Conservation (phyloP, 2,113 vertebrate genomes). For the Choloepus hoffmanni region DNA sequence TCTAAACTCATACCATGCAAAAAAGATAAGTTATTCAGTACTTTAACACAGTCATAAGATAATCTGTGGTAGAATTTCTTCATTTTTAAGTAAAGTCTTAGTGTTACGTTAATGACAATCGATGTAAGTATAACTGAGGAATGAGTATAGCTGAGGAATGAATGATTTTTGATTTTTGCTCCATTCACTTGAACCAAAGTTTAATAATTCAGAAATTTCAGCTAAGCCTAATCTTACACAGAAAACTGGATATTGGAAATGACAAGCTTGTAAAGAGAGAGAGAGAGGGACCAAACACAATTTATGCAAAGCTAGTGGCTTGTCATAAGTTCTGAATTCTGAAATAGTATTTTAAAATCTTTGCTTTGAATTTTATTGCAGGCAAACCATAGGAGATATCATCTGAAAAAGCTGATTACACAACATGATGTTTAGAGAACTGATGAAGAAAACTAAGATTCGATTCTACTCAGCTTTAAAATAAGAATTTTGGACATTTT, state of each 20-base stretch:
- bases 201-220: neutral
- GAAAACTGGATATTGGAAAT: neutral
- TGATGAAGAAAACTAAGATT: constrained; percentile 45
- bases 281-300: neutral
- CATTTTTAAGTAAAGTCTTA: neutral
- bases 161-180: neutral
- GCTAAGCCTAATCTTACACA: neutral
- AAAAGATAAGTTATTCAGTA: neutral
- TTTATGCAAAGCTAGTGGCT: neutral
- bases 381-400: constrained; percentile 44
- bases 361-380: neutral
- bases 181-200: neutral
- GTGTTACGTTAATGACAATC: neutral
- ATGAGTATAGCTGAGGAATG: neutral
- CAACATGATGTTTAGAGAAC: neutral
- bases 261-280: neutral
- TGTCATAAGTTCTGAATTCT: constrained; percentile 14
- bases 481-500: neutral
- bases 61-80: neutral
- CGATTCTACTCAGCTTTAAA: neutral
- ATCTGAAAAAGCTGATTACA: neutral
- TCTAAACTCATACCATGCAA: neutral
- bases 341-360: constrained; percentile 24
- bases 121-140: neutral
- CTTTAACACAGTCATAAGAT: neutral